Base-by-base conservation (phyloP, 2,888 invertebrate genomes). In the Hedya salicella region DNA sequence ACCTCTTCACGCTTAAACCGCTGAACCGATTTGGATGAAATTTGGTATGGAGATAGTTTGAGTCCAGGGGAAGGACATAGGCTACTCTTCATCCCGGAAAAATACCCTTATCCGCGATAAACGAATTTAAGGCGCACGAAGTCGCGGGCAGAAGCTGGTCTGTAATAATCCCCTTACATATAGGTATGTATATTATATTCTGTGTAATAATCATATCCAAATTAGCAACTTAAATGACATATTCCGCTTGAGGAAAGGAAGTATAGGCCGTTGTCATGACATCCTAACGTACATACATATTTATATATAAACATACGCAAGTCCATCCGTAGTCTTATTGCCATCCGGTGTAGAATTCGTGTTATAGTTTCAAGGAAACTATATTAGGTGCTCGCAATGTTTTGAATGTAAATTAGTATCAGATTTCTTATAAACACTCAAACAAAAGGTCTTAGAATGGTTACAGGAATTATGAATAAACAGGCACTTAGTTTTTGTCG, bases 271-370 rank as follows among this genome's bases (percentile, higher is more conserved):
- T 11, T 3, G 1, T 42, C 5, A 14, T 14, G 42, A 42, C 42
- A 14, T 42, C 42, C 42, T 42, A 25, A 19, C 48, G 13, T 3
- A 21, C 48, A 25, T 25, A n/a, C 6, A 25, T 21, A 39, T 21
- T n/a, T 6, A n/a, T 54, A 54, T 21, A 40, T 14, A 40, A 19
- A 52, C 25, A 32, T 32, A 39, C n/a, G 19, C 19, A 62, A n/a
- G 25, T 46, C 13, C 44, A 46, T 73, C 60, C 69, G 76, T 75
- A 69, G 82, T 81, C 80, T 80, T n/a, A n/a, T n/a, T 75, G 32
- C 69, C 76, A 74, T 87, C 87, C 86, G 85, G 87, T 87, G 84
- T 86, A 83, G 69, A 86, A 86, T 85, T 78, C 73, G 69, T 70
- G 70, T 72, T 75, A 83, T 84, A 76, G 78, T 71, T 87, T 85